phyloP scores from a whole-genome alignment of 2,113 vertebrate genomes.

The Miniopterus natalensis region DNA sequence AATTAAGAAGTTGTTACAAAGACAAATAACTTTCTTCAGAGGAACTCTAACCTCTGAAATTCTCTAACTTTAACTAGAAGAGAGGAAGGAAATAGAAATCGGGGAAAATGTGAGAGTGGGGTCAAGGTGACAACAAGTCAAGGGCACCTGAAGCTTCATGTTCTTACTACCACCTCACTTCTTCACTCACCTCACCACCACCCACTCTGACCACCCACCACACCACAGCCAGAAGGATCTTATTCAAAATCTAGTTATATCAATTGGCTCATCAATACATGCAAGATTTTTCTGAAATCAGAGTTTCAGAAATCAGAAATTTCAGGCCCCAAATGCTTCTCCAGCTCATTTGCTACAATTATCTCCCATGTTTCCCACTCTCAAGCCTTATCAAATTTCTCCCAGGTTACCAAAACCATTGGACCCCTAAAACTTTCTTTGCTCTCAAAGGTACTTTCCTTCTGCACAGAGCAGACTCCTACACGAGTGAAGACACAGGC shows the following conservation, averaged over 20 bases:
- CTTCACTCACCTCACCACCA: not conserved
- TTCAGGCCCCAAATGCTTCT: not conserved
- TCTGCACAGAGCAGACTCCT: not conserved
- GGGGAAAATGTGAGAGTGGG: not conserved
- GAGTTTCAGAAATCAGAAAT: constrained; percentile 15
- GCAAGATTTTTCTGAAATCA: not conserved
- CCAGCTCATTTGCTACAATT: not conserved
- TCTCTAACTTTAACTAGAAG: not conserved
- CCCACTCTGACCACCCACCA: not conserved
- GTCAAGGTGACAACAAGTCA: not conserved
- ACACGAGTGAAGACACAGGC: not conserved
- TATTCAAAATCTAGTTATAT: not conserved
- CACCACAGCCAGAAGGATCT: not conserved
- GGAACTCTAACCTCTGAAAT: constrained; percentile 2
- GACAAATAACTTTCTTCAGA: constrained; percentile 14
- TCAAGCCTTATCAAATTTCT: not conserved
- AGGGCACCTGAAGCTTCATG: not conserved
- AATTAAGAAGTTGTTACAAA: constrained; percentile 57
- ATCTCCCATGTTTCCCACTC: not conserved
- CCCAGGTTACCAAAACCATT: not conserved
- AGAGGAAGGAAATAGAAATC: not conserved
- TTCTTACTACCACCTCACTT: not conserved
- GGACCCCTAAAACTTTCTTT: not conserved
- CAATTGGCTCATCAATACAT: not conserved
- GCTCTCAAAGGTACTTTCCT: not conserved